phyloP scores from a whole-genome alignment of 2,888 invertebrate species.

The Megastigmus dorsalis region DNA sequence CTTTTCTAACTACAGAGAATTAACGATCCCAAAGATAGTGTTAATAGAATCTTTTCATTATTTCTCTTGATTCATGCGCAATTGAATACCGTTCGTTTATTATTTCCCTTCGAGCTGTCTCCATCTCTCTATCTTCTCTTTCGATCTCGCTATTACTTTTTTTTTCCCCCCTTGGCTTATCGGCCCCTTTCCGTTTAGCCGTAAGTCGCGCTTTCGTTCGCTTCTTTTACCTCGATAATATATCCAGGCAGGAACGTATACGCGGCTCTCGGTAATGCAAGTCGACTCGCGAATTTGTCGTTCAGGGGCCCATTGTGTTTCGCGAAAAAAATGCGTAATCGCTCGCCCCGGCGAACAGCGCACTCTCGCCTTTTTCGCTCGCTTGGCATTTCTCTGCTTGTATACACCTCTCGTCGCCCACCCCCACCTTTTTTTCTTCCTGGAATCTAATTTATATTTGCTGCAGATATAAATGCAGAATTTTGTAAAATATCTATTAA shows the following conservation, averaged over 20 bases:
- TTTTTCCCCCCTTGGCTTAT: background rate
- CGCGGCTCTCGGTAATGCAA: background rate
- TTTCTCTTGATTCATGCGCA: no score
- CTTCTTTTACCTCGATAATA: background rate
- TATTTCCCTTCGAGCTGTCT: no score
- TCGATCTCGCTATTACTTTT: background rate
- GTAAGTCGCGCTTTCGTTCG: background rate
- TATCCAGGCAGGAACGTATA: no score
- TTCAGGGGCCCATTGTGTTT: constrained; percentile 9
- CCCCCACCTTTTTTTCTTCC: background rate
- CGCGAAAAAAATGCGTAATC: constrained; percentile 29
- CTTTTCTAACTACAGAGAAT: no score
- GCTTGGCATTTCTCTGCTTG: background rate
- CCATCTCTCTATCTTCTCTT: constrained; percentile 6
- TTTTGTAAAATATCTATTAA: no score
- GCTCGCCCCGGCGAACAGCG: background rate
- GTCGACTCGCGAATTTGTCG: constrained; percentile 12
- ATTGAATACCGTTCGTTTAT: no score
- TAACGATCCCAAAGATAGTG: no score
- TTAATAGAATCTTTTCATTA: no score
- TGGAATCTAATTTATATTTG: background rate
- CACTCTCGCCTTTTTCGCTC: background rate
- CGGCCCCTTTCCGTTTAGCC: background rate
- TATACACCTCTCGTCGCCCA: background rate
- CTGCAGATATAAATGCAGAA: background rate